These are phyloP conservation scores for Syngnathus rostellatus DNA, from an alignment of 2,797 vertebrate species.

Conservation along the genomic window DNA sequence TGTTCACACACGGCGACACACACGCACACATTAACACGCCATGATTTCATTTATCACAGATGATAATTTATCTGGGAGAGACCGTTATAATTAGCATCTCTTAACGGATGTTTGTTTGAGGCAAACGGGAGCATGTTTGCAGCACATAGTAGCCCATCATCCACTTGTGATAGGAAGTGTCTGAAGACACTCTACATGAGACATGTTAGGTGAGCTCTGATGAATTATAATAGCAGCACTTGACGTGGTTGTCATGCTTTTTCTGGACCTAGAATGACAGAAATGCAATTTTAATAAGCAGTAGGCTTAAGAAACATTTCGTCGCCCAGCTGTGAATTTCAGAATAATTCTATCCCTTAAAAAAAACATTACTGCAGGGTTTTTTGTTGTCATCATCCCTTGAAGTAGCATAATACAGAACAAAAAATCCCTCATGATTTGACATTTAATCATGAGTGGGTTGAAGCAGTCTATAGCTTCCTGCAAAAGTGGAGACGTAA, in stretches of 20 bases:
- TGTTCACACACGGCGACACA: background rate
- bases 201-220: slow-evolving; percentile 11
- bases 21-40: background rate
- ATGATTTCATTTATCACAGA: slow-evolving; percentile 20
- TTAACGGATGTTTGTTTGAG: slow-evolving; percentile 36
- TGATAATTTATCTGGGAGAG: slow-evolving; percentile 12
- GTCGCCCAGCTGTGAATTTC: too few species aligned
- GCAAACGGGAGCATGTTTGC: slow-evolving; percentile 21
- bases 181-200: background rate
- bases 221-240: slow-evolving; percentile 1
- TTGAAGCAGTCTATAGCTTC: background rate
- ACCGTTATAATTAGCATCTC: slow-evolving; percentile 36
- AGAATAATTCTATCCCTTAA: background rate
- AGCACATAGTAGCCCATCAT: slow-evolving; percentile 33
- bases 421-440: background rate
- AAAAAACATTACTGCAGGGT: background rate
- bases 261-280: background rate
- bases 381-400: background rate
- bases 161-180: slow-evolving; percentile 10
- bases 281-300: background rate
- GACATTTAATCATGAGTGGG: background rate
- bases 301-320: too few species aligned
- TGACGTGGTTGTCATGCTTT: slow-evolving; percentile 2
- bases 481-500: background rate
- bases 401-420: slow-evolving; percentile 7